Percentiles rank a stretch among this genome's conserved stretches.
These are phyloP conservation scores for Morinoia aosen DNA, from an alignment of 2,888 invertebrate species.

Conservation along the genomic window DNA sequence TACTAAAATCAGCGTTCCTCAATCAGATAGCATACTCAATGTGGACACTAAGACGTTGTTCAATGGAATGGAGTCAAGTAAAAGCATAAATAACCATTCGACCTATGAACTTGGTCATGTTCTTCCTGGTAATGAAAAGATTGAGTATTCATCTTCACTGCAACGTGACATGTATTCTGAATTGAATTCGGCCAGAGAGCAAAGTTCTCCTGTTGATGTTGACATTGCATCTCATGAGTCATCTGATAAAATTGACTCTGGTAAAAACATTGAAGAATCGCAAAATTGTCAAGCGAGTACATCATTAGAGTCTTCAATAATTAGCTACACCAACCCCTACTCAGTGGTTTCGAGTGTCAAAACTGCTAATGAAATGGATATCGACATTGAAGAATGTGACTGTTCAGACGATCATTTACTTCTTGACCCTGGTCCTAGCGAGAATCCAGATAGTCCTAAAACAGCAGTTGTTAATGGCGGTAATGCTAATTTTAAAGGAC, in stretches of 20 bases:
- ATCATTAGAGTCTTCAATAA: background rate
- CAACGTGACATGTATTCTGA: background rate
- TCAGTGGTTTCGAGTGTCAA: conserved; percentile 28
- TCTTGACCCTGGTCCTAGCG: background rate
- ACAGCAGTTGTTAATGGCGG: background rate
- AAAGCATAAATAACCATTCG: background rate
- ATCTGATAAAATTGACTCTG: background rate
- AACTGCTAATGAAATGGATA: conserved; percentile 6
- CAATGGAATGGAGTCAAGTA: background rate
- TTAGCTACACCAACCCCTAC: background rate
- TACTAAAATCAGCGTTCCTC: background rate
- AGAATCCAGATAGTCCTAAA: background rate
- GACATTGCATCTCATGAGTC: background rate
- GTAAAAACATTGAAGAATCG: background rate
- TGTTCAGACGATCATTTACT: conserved; percentile 30
- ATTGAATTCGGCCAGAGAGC: background rate
- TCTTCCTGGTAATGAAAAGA: background rate
- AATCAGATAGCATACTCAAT: background rate
- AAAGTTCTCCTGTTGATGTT: background rate
- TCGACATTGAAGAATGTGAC: conserved; percentile 35
- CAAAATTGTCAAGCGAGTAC: background rate
- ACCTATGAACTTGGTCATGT: background rate
- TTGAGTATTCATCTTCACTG: background rate
- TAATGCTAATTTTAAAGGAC: background rate
- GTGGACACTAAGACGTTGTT: background rate